Conservation (phyloP, 2,113 vertebrate genomes). For the Nesoenas mayeri region DNA sequence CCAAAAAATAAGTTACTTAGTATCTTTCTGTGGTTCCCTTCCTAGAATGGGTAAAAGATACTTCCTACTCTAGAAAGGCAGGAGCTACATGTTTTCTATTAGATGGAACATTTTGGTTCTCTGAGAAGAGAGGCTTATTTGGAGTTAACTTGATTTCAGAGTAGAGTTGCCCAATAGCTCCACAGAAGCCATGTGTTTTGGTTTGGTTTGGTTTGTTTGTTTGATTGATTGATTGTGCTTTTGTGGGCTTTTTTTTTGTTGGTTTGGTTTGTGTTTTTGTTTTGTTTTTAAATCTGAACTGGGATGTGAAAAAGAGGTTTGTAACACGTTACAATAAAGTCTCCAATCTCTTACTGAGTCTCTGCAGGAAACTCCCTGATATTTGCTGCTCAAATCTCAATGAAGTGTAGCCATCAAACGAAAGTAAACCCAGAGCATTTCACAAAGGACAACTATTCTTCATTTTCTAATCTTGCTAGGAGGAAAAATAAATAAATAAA, state of each 20-base stretch:
- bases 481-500: not conserved
- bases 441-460: not conserved
- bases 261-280: too few species aligned
- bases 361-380: not conserved
- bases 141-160: not conserved
- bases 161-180: not conserved
- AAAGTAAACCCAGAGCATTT: not conserved
- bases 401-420: not conserved
- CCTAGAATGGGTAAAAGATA: not conserved
- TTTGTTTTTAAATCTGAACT: not conserved
- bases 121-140: not conserved
- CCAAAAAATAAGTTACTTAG: not conserved
- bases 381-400: not conserved
- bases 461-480: not conserved
- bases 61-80: not conserved
- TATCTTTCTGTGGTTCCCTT: not conserved
- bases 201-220: not conserved
- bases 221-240: too few species aligned
- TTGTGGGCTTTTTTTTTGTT: not conserved
- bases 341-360: not conserved
- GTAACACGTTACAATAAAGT: not conserved
- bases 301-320: not conserved
- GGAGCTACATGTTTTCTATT: not conserved
- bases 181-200: rapidly evolving
- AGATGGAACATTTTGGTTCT: not conserved